phyloP scores from a whole-genome alignment of 2,113 vertebrate species.

The Nerophis ophidion region DNA sequence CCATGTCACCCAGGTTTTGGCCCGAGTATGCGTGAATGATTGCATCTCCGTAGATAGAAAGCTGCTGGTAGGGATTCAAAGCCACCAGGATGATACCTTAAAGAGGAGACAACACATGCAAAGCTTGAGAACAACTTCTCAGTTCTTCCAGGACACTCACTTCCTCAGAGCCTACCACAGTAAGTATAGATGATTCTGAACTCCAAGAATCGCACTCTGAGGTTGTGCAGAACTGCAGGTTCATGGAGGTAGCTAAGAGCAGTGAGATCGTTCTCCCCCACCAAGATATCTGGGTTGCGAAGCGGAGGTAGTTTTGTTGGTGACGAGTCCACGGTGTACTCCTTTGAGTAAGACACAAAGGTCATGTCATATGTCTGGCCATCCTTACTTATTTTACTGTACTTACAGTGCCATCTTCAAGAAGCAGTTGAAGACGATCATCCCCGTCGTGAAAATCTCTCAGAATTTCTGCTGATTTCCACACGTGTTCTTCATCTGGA shows the following conservation, averaged over 20 bases:
- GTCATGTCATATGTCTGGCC: constrained; percentile 8
- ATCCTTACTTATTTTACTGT: constrained; percentile 3
- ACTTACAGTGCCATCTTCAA: constrained; percentile 90
- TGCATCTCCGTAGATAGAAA: constrained; percentile 92
- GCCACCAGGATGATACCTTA: constrained; percentile 95
- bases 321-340: constrained; percentile 73
- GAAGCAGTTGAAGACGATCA: constrained; percentile 67
- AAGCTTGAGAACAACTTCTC: neutral
- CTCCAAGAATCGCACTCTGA: constrained; percentile 90
- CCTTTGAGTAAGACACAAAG: constrained; percentile 60
- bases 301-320: constrained; percentile 78
- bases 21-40: constrained; percentile 96
- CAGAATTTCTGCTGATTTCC: constrained; percentile 90
- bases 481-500: constrained; percentile 85
- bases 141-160: neutral
- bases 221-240: constrained; percentile 91
- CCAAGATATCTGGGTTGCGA: constrained; percentile 93
- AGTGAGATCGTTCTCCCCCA: constrained; percentile 97
- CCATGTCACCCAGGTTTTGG: constrained; percentile 97
- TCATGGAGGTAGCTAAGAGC: constrained; percentile 97
- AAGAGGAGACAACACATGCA: constrained; percentile 21
- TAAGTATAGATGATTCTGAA: constrained; percentile 97
- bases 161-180: constrained; percentile 74
- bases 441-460: constrained; percentile 79
- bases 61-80: constrained; percentile 91